Conservation (phyloP, 2,888 invertebrate genomes). For the Drosophila emarginata region DNA sequence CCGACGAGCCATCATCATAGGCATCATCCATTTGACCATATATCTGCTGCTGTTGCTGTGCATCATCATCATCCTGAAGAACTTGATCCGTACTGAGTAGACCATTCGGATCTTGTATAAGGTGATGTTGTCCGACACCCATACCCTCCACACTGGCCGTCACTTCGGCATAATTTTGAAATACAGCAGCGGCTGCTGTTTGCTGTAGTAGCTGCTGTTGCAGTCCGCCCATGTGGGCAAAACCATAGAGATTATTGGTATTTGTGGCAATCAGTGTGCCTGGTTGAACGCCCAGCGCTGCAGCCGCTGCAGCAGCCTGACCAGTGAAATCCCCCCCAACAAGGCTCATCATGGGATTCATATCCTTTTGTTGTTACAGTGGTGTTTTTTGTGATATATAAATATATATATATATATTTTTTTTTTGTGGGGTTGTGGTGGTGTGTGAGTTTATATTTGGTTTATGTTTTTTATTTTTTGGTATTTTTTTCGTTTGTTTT, state of each 20-base stretch:
- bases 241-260: conserved; percentile 80
- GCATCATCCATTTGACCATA: conserved; percentile 75
- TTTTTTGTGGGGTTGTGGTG: conserved; percentile 1
- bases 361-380: conserved; percentile 73
- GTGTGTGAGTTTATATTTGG: conserved; percentile 40
- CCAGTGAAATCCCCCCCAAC: conserved; percentile 82
- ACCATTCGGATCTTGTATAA: not conserved
- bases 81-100: not conserved
- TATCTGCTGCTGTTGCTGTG: conserved; percentile 59
- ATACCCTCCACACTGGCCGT: conserved; percentile 65
- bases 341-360: conserved; percentile 83
- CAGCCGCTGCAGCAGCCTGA: conserved; percentile 80
- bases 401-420: not conserved
- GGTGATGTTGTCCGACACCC: conserved; percentile 24
- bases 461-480: conserved; percentile 24
- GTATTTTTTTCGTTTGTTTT: conserved; percentile 29
- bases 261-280: conserved; percentile 77
- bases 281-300: conserved; percentile 79
- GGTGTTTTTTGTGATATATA: conserved; percentile 5
- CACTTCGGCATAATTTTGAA: conserved; percentile 80
- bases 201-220: conserved; percentile 82
- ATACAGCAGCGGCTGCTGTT: conserved; percentile 78
- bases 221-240: conserved; percentile 80
- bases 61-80: conserved; percentile 24
- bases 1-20: conserved; percentile 71